phyloP scores from a whole-genome alignment of 2,113 vertebrate genomes.

The Dasypus novemcinctus region DNA sequence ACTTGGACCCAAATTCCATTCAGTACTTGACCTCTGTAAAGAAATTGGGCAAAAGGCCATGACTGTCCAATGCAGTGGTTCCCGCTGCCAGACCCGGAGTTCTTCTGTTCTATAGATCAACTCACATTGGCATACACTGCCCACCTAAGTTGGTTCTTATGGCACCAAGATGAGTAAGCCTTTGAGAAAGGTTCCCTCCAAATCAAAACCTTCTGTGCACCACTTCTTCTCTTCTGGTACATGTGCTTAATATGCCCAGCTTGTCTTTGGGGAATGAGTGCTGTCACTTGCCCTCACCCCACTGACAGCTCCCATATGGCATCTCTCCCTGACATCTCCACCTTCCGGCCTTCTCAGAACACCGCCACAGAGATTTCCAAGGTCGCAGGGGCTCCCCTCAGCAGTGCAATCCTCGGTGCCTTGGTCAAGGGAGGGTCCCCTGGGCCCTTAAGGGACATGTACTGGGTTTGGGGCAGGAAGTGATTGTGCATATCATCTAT shows the following conservation, averaged over 20 bases:
- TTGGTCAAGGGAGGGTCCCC: accelerated
- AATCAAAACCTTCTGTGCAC: not conserved
- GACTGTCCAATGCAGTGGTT: not conserved
- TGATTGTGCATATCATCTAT: accelerated
- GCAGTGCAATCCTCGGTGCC: no score
- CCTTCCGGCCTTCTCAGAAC: not conserved
- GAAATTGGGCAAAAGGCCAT: not conserved
- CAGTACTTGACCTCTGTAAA: not conserved
- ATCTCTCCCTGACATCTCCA: not conserved
- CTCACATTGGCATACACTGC: not conserved
- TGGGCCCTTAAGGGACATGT: not conserved
- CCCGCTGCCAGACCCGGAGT: not conserved
- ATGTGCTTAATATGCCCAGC: not conserved
- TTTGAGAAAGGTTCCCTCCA: not conserved
- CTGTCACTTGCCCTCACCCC: not conserved
- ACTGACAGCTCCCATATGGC: not conserved
- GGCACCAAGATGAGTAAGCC: not conserved
- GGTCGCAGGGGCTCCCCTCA: not conserved
- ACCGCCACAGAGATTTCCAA: not conserved
- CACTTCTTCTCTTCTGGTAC: not conserved
- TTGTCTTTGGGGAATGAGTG: not conserved
- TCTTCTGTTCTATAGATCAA: not conserved
- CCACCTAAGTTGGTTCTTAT: not conserved
- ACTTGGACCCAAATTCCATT: not conserved
- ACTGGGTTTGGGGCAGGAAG: no score